Base-by-base conservation (phyloP, 2,888 invertebrate species). In the Leptopilina drosophilae region DNA sequence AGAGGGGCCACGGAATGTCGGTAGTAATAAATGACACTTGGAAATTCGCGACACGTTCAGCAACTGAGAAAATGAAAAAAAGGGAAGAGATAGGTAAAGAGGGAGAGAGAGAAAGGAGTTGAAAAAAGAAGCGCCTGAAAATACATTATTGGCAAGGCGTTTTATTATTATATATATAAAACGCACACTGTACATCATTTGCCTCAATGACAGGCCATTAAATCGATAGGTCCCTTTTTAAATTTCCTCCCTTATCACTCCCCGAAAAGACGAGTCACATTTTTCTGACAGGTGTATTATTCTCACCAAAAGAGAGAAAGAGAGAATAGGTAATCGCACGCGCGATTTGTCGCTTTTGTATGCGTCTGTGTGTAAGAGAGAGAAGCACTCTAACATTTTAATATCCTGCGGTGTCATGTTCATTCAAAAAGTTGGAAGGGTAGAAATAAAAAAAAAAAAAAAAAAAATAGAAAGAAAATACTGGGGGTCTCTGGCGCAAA, bases 361-460 rank as follows among this genome's bases (percentile, higher is more conserved):
- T 20, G 20, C 20, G 11, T 9, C 4, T 11, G 12, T 11, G 49
- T 11, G 9, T 4, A 1, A 49, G 49, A 49, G 56, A 33, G 53
- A 76, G 75, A 80, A 81, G 80, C 76, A 83, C 81, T 81, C 79
- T 87, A 87, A 88, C 86, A 87, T 87, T 89, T 89, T 87, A 88
- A 87, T 88, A 87, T 87, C 88, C 87, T 87, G 87, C 86, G 85
- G 84, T 87, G 88, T 88, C 89, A 87, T 85, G 87, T 87, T 85
- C 87, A 88, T 84, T 83, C 82, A 76, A 78, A 76, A 78, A 83
- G 82, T 82, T 67, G 65, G 46, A 64, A 76, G 78, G 79, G 77
- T 79, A 69, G 78, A 77, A 77, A 81, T 64, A 49, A 42, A 42
- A 8, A 42, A 69, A 78, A 77, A 42, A 69, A 78, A 77, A 77